These are phyloP conservation scores for Polypterus bichir DNA, from an alignment of 2,113 vertebrate species.

Conservation along the genomic window DNA sequence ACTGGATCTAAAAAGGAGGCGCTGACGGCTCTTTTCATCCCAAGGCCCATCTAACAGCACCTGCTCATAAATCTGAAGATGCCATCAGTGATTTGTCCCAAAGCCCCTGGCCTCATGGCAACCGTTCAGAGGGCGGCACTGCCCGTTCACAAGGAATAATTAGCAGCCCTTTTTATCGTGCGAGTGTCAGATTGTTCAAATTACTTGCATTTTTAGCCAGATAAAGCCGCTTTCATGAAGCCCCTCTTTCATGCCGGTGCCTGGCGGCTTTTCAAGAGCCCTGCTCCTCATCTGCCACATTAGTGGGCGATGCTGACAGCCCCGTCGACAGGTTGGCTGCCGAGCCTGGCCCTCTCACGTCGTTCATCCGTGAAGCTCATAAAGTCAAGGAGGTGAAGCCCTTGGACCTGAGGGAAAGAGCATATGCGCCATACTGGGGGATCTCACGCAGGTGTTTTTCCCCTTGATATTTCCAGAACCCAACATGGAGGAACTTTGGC, in stretches of 20 bases:
- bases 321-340: slow-evolving; percentile 7
- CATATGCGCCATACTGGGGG: no score
- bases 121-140: slow-evolving; percentile 10
- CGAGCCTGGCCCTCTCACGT: slow-evolving; percentile 20
- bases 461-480: no score
- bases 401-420: no score
- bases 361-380: slow-evolving; percentile 41
- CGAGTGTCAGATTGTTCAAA: slow-evolving; percentile 44
- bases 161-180: slow-evolving; percentile 22
- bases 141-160: slow-evolving; percentile 6
- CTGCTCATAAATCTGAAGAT: slow-evolving; percentile 39
- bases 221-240: slow-evolving; percentile 37
- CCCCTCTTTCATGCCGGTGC: not conserved
- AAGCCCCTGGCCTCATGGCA: slow-evolving; percentile 7
- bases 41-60: slow-evolving; percentile 41
- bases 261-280: slow-evolving; percentile 8
- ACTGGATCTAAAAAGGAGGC: not conserved
- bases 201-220: slow-evolving; percentile 40
- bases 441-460: no score
- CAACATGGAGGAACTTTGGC: no score
- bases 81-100: slow-evolving; percentile 23
- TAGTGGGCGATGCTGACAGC: slow-evolving; percentile 26
- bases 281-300: slow-evolving; percentile 15
- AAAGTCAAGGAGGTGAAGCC: slow-evolving; percentile 15
- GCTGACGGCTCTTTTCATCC: slow-evolving; percentile 19